Percentiles rank a stretch among this genome's conserved stretches.
These are phyloP conservation scores for Aurelia sp. DNA, from an alignment of 30 jellyfish, hydroid and myxozoan species.

Conservation along the genomic window DNA sequence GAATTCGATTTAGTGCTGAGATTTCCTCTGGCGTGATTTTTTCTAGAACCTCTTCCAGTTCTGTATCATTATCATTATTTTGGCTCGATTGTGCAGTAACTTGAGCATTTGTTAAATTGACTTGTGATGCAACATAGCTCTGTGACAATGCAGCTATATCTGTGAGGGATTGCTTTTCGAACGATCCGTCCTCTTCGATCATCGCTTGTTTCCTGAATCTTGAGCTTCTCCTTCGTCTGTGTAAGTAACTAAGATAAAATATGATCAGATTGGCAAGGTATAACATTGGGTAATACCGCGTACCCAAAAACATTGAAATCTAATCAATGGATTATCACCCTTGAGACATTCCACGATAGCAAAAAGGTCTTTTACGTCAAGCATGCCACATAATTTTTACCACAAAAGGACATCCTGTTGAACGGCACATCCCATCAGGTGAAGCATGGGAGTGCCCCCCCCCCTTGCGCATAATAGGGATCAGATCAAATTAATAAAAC, in stretches of 20 bases:
- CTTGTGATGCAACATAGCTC: slow-evolving; percentile 59
- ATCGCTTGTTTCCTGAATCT: slow-evolving; percentile 58
- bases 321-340: no score
- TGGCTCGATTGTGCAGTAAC: not conserved
- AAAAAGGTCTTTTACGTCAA: no score
- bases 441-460: no score
- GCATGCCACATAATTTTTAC: no score
- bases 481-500: no score
- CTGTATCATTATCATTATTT: slow-evolving; percentile 5
- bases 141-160: slow-evolving; percentile 32
- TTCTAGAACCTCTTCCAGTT: slow-evolving; percentile 18
- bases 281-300: no score
- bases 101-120: not conserved
- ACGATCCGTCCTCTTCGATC: slow-evolving; percentile 36
- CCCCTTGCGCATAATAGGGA: no score
- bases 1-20: slow-evolving; percentile 53
- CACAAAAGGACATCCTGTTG: no score
- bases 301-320: no score
- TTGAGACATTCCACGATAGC: no score
- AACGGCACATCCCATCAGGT: no score
- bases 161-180: slow-evolving; percentile 29
- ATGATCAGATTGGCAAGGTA: no score
- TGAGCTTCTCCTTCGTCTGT: slow-evolving; percentile 65
- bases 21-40: slow-evolving; percentile 47
- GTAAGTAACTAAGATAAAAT: slow-evolving; percentile 4